Percentiles rank a stretch among this genome's conserved stretches.
Evolutionary conservation across 2,113 vertebrate species (phyloP).

Genomic region (Phylloscopus trochiloides): DNA sequence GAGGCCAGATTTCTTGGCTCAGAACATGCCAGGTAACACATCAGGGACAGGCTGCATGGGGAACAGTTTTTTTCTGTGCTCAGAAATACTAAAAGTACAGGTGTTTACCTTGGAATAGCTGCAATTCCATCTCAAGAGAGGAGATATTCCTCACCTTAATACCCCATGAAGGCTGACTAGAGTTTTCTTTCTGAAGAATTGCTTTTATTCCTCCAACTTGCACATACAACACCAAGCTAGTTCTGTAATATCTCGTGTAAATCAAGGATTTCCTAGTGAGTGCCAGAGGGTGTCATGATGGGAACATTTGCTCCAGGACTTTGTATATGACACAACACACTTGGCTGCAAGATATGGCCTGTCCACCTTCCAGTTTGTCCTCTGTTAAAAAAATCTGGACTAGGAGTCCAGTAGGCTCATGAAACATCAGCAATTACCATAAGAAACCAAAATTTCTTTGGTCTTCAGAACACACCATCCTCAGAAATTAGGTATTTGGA

Average conservation of each 20-base stretch:
- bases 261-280: neutral
- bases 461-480: neutral
- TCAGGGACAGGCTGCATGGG: neutral
- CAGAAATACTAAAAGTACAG: neutral
- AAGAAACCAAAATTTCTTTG: neutral
- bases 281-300: neutral
- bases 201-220: neutral
- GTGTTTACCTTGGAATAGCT: neutral
- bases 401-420: neutral
- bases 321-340: neutral
- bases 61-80: neutral
- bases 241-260: neutral
- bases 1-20: neutral
- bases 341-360: neutral
- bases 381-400: neutral
- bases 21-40: fast-evolving
- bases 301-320: neutral
- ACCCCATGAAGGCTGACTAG: neutral
- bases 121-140: neutral
- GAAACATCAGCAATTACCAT: neutral
- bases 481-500: neutral
- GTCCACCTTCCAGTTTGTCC: neutral
- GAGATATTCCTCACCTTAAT: neutral
- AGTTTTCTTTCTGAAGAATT: neutral
- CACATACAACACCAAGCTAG: neutral